Base-by-base conservation (phyloP, 2,113 vertebrate genomes). In the Albula glossodonta region DNA sequence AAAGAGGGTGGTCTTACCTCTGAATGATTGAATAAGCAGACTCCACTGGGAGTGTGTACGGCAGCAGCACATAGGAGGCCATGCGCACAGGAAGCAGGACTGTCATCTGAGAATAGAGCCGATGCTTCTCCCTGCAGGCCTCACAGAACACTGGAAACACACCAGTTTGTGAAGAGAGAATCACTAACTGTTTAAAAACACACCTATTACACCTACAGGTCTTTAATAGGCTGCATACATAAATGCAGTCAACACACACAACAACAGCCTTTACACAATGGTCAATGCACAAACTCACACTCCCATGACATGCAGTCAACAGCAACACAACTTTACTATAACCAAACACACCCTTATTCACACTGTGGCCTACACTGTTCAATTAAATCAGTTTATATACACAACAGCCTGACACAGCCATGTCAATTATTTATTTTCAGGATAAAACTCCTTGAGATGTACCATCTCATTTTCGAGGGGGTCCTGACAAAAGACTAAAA, bases 1-100 rank as follows among this genome's bases (percentile, higher is more conserved):
- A 56, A 10, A 10, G 22, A 2, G 70, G 70, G 70, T 22, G 8
- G 0, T 13, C 4, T 25, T 74, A 74, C 70, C 70, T 74, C 70
- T 74, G 70, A 31, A n/a, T n/a, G 17, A 74, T 31, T 22, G 5
- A 74, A n/a, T 74, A 74, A 0, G 94, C 96, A 0, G 96, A 97
- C 89, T 97, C 96, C 60, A 98, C 94, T 0, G 98, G 98, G 0
- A 99, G 94, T 0, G 97, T 98, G 83, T 95, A 98, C 0, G 97
- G 98, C 89, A 99, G 85, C 88, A 98, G 90, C 91, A 95, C 83
- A 22, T 96, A 99, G 5, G 98, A 98, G 9, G 97, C 93, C 57
- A 98, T 88, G 70, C 94, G 88, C 17, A 98, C 41, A 0, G 97
- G 97, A 5, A 98, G 91, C 74, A 95, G 92, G 56, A 88, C 94